Evolutionary conservation across 2,113 vertebrate species (phyloP), one percentile per base, ranked within the genome.

Genomic region (Oncorhynchus gorbuscha): DNA sequence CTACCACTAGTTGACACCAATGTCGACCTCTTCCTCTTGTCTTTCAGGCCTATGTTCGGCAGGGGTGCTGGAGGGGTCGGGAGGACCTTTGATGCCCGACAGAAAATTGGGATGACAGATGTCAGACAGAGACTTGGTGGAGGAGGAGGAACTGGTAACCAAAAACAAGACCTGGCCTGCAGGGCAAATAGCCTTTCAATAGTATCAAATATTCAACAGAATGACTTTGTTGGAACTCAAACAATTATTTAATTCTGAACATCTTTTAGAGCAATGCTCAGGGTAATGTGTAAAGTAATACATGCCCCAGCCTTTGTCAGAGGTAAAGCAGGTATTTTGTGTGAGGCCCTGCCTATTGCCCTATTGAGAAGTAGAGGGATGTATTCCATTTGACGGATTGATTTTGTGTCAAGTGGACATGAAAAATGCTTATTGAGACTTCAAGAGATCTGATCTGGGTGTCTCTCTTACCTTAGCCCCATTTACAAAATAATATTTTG

Each of bases 71-170:
- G 88, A 66, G 72, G 77, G 0, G 91, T 93, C 80, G 94, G 94
- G 74, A 88, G 93, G 83, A 92, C 89, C 0, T 99, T 99, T 87
- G 98, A 99, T 69, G 98, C 98, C 18, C 89, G 98, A 0, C 97
- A 98, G 86, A 99, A 96, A 90, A 99, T 99, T 8, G 97, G 98
- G 5, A 84, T 91, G 3, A 89, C 91, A 0, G 97, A 99, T 81
- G 95, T 95, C 68, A 91, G 96, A 3, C 95, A 97, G 79, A 94
- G 95, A 76, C 90, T 99, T 65, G 96, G 94, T 3, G 81, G 78
- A 6, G 48, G 91, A 59, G 48, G 91, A 35, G 87, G 81, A 83
- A 51, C 81, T 30, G 87, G 91, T 91, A 82, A 82, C n/a, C 6
- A 26, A n/a, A 70, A 48, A 49, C 5, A 13, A 5, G 39, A 70